Percentiles rank a stretch among this genome's conserved stretches.
phyloP scores from a whole-genome alignment of 2,888 invertebrate genomes.

The Strigamia maritima region DNA sequence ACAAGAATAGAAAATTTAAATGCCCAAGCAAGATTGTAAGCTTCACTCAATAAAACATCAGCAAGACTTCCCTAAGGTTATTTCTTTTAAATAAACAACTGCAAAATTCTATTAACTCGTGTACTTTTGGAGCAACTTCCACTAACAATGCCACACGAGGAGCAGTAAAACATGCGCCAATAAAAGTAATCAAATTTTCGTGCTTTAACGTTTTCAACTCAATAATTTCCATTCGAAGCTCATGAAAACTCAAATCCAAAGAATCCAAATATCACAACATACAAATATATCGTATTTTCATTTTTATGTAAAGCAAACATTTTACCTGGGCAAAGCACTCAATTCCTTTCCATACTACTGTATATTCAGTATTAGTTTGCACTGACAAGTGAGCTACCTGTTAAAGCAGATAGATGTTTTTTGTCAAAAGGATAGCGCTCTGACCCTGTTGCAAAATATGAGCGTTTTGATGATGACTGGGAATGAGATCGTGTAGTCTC shows the following conservation, averaged over 20 bases:
- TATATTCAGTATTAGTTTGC: neutral
- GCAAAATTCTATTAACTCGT: neutral
- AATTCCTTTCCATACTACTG: neutral
- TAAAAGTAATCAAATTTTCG: neutral
- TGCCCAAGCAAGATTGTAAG: slow-evolving; percentile 23
- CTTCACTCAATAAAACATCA: neutral
- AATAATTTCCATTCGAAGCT: neutral
- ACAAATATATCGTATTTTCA: neutral
- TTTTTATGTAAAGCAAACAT: neutral
- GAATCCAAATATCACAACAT: neutral
- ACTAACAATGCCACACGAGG: neutral
- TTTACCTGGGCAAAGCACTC: neutral
- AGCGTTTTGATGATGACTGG: neutral
- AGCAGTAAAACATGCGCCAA: neutral
- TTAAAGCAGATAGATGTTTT: neutral
- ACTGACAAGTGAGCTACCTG: too few species aligned
- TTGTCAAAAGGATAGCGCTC: too few species aligned
- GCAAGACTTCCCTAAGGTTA: slow-evolving; percentile 29
- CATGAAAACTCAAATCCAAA: neutral
- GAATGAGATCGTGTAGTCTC: neutral
- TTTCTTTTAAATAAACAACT: too few species aligned
- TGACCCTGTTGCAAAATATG: neutral
- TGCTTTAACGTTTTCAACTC: slow-evolving; percentile 2
- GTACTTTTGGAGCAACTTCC: neutral
- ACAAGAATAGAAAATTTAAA: slow-evolving; percentile 33